Conservation (phyloP, 2,888 invertebrate genomes). For the Aplocera efformata region DNA sequence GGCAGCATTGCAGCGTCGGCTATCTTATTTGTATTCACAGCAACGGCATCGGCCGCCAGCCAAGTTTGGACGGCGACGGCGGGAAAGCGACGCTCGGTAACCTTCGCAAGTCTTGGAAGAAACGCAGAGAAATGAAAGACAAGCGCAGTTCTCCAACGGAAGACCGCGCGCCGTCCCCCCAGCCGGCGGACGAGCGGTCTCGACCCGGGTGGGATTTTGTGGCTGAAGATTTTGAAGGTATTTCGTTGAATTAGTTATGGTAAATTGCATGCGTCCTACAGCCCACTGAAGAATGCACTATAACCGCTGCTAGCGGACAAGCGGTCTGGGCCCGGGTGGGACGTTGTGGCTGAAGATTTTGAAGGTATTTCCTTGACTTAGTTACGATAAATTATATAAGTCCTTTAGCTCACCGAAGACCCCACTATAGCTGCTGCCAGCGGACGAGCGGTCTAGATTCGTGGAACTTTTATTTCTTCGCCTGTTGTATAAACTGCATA, state of each 20-base stretch:
- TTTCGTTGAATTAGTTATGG: neutral
- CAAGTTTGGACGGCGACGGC: conserved; percentile 57
- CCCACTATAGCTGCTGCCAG: conserved; percentile 53
- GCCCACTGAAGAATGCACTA: conserved; percentile 65
- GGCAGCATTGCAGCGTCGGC: no score
- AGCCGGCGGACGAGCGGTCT: conserved; percentile 50
- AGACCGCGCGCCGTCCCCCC: conserved; percentile 58
- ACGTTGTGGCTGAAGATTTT: conserved; percentile 90
- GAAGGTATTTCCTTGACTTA: conserved; percentile 75
- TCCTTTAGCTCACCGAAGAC: conserved; percentile 71
- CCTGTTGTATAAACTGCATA: no score
- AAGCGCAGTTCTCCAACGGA: conserved; percentile 65
- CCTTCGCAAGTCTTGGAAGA: conserved; percentile 76
- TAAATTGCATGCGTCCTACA: no score
- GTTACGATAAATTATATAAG: neutral
- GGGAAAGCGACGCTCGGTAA: conserved; percentile 63
- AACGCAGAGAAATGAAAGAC: conserved; percentile 72
- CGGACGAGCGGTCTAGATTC: conserved; percentile 58
- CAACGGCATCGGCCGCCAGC: conserved; percentile 62
- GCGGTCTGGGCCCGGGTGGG: conserved; percentile 76
- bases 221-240: conserved; percentile 88
- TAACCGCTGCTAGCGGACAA: conserved; percentile 57
- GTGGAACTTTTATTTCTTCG: conserved; percentile 87
- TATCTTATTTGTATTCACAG: conserved; percentile 36
- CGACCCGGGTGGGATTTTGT: conserved; percentile 85